Conservation (phyloP, 2,888 invertebrate species). For the Chironomus tentans region DNA sequence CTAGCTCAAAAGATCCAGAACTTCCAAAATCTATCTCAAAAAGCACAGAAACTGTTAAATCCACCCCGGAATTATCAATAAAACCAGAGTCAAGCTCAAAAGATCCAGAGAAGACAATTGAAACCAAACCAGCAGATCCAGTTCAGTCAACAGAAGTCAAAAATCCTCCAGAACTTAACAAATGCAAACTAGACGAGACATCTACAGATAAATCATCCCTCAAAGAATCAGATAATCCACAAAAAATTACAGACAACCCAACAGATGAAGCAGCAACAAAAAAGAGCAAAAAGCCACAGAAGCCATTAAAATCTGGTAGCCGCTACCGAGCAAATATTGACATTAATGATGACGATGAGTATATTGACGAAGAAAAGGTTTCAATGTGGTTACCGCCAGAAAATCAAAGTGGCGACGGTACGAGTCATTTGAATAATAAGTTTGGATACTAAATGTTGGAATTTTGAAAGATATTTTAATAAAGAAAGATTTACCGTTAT, state of each 20-base stretch:
- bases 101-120: neutral
- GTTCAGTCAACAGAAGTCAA: neutral
- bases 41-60: neutral
- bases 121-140: neutral
- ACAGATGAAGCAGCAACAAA: too few species aligned
- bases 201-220: too few species aligned
- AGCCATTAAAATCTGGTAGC: slow-evolving; percentile 22
- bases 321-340: slow-evolving; percentile 38
- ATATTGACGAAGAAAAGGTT: slow-evolving; percentile 52
- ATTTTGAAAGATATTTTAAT: too few species aligned
- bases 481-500: neutral
- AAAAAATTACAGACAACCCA: too few species aligned
- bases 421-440: slow-evolving; percentile 65
- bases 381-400: slow-evolving; percentile 70
- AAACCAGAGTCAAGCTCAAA: neutral
- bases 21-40: neutral
- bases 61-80: neutral
- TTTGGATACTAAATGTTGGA: slow-evolving; percentile 55
- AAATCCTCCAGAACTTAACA: neutral
- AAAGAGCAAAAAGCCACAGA: neutral
- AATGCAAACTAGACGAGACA: too few species aligned
- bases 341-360: slow-evolving; percentile 39
- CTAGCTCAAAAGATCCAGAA: neutral
- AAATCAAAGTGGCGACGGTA: slow-evolving; percentile 67
- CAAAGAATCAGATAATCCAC: too few species aligned